These are phyloP conservation scores for Dendroctonus valens DNA, from an alignment of 1,140 invertebrate genomes.

Conservation along the genomic window DNA sequence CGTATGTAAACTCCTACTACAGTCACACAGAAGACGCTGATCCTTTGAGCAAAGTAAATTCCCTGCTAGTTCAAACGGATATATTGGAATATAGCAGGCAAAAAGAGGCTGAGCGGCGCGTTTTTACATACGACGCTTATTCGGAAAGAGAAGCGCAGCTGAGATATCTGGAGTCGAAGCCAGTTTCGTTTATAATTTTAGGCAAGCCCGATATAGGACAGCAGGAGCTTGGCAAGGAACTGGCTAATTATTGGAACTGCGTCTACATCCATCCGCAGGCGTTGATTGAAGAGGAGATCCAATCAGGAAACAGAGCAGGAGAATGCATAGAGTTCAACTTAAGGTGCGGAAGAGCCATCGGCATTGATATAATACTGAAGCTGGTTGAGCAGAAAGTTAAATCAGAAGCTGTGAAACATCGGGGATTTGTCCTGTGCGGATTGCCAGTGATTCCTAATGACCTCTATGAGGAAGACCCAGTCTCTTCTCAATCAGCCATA, in stretches of 20 bases:
- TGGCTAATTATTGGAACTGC: conserved; percentile 57
- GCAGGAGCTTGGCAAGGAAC: conserved; percentile 52
- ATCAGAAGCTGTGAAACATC: conserved; percentile 53
- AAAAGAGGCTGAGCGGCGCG: not conserved
- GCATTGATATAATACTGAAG: conserved; percentile 51
- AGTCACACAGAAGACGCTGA: conserved; percentile 49
- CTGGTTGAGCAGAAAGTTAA: conserved; percentile 54
- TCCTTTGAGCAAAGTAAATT: conserved; percentile 44
- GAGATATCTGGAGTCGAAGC: conserved; percentile 52
- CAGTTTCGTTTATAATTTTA: conserved; percentile 57
- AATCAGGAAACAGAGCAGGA: conserved; percentile 52
- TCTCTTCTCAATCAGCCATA: conserved; percentile 54
- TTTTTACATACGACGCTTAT: conserved; percentile 36
- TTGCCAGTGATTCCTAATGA: conserved; percentile 56
- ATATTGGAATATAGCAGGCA: conserved; percentile 22
- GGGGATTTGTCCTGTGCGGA: conserved; percentile 60
- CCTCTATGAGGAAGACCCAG: conserved; percentile 46
- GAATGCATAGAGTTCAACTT: conserved; percentile 57
- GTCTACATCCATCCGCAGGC: conserved; percentile 57
- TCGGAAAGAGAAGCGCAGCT: conserved; percentile 52
- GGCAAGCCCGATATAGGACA: conserved; percentile 58
- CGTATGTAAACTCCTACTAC: conserved; percentile 50
- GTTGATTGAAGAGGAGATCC: conserved; percentile 56
- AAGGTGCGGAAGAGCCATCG: conserved; percentile 52
- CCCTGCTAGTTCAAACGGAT: conserved; percentile 35